Base-by-base conservation (phyloP, 1,140 invertebrate genomes). In the Plodia interpunctella region DNA sequence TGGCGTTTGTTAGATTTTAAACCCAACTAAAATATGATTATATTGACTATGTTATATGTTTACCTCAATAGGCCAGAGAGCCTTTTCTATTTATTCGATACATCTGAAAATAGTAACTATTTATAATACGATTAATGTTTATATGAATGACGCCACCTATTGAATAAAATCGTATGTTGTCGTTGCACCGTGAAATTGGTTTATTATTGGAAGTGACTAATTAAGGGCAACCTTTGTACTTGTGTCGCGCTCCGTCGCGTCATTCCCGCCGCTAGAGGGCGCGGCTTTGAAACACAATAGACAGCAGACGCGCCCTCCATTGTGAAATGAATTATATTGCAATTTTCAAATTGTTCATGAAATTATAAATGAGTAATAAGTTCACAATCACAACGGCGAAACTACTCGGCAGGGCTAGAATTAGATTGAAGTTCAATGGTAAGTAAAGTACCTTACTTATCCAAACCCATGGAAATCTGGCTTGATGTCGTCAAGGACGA, bases 241-340 rank as follows among this genome's bases (percentile, higher is more conserved):
- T 52, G 21, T 25, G 60, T 72, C 59, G 55, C 72, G 71, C 57
- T 68, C 67, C 65, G 66, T 57, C 65, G 66, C 62, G 57, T 59
- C 60, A 55, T 62, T 64, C 65, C 62, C 62, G 55, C 61, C 60
- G 56, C 58, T 35, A 78, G 70, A 78, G 73, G 75, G 79, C 70
- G 72, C 57, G 65, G 59, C 60, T 55, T 57, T 60, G 60, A 56
- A 15, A 52, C 51, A 68, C 61, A 70, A 75, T 70, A 62, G 55
- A 65, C 49, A n/a, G 54, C 64, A 44, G 56, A 55, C 67, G 64
- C 71, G 68, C 76, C 75, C 62, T 71, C 63, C 57, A 82, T 82
- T 82, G 73, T 82, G 51, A 50, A 66, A 20, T 69, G 67, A 68
- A 54, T 49, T 56, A 21, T 58, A 5, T 13, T 57, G 35, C 38